These are phyloP conservation scores for Lacerta viridis DNA, from an alignment of 2,797 vertebrate species.

Conservation along the genomic window DNA sequence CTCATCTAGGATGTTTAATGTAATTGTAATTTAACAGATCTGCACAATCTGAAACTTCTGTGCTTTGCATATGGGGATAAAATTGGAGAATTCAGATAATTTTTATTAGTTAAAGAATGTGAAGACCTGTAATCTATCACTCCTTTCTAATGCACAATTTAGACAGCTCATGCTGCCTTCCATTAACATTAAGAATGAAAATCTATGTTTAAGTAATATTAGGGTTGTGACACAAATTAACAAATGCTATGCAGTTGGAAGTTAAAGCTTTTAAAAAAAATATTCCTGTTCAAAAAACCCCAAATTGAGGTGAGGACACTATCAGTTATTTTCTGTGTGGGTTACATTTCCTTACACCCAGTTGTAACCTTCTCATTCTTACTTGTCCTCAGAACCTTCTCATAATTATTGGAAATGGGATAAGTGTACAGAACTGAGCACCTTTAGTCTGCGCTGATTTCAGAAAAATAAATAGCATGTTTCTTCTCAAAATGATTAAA, in stretches of 20 bases:
- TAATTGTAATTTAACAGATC: constrained; percentile 70
- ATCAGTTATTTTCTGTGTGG: neutral
- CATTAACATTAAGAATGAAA: constrained; percentile 57
- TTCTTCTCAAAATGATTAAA: neutral
- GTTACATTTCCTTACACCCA: neutral
- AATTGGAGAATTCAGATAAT: constrained; percentile 69
- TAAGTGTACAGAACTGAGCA: neutral
- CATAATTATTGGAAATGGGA: constrained; percentile 13
- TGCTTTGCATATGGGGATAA: constrained; percentile 64
- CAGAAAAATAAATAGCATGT: neutral
- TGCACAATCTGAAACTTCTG: constrained; percentile 67
- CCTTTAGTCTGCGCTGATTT: neutral
- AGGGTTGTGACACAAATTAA: constrained; percentile 62
- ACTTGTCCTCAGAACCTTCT: neutral
- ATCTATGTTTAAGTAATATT: constrained; percentile 57
- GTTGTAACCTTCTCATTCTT: neutral
- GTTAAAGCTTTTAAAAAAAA: constrained; percentile 43
- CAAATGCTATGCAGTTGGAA: constrained; percentile 51
- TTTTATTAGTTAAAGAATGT: constrained; percentile 59
- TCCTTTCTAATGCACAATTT: constrained; percentile 54
- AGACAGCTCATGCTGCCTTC: constrained; percentile 57
- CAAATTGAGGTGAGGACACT: neutral
- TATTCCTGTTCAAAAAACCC: constrained; percentile 58
- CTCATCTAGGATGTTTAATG: constrained; percentile 66
- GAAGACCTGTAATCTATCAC: constrained; percentile 67